Base-by-base conservation (phyloP, 1,140 invertebrate genomes). In the Procambarus virginalis region DNA sequence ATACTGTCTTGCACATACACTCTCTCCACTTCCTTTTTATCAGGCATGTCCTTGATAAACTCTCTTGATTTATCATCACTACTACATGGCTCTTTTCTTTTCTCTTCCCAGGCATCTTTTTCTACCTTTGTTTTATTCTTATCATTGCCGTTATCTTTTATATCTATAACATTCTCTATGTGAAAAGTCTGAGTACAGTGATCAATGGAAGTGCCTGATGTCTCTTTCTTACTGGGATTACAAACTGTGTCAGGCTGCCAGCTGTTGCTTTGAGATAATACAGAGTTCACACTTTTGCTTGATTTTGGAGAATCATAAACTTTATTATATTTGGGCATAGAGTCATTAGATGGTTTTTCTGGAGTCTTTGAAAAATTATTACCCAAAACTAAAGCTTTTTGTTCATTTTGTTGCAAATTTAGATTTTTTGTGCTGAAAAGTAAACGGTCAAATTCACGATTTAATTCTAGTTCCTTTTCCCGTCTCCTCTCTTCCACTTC, bases 371-470 rank as follows among this genome's bases (percentile, higher is more conserved):
- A 64, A 8, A 45, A 78, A 34, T 86, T 76, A 48, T 79, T 86
- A 20, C 20, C 49, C 55, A 79, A n/a, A 49, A 86, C 76, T 46
- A 79, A 12, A 48, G 84, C 17, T 49, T 68, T 86, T 58, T 79
- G 78, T 58, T 89, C 88, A 55, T 45, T 60, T 60, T 75, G 86
- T 34, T 89, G 64, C 20, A 76, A 9, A 76, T 22, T 60, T 60
- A 76, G 6, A 22, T 46, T 78, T 75, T 91, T 91, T 22, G 91
- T 91, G 76, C 91, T 91, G 45, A 84, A 84, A 20, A 91, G 82
- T 9, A 91, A 48, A 4, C 91, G 81, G 73, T 91, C 91, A 89
- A 91, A 91, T 76, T 91, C 91, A 14, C 91, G 80, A 70, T 91
- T 86, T 45, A 91, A 73, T 76, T 91, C 91, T 14, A 76, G 22